Evolutionary conservation across 2,888 invertebrate species (phyloP).

Genomic region (Ophion slaviceki): DNA sequence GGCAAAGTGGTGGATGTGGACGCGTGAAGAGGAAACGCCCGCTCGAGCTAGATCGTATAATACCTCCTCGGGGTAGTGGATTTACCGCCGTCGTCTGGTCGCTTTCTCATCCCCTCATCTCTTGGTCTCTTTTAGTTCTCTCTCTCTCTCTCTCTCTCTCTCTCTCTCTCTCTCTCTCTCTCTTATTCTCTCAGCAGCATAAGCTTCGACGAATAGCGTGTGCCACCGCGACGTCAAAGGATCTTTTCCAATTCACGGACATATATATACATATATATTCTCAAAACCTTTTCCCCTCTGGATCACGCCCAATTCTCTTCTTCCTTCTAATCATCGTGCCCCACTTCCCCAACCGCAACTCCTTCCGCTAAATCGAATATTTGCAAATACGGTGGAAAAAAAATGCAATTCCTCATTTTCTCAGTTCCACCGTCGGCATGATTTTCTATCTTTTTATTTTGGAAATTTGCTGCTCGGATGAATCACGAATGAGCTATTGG

Average conservation of each 20-base stretch:
- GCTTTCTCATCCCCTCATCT: constrained; percentile 46
- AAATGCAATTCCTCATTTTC: constrained; percentile 4
- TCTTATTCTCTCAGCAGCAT: constrained; percentile 20
- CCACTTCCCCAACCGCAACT: neutral
- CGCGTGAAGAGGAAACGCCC: constrained; percentile 47
- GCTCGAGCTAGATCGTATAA: constrained; percentile 44
- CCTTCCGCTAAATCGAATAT: constrained; percentile 13
- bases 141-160: constrained; percentile 5
- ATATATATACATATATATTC: constrained; percentile 22
- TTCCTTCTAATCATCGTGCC: constrained; percentile 35
- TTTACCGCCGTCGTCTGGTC: constrained; percentile 55
- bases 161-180: constrained; percentile 12
- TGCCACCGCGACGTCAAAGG: constrained; percentile 44
- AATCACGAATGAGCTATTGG: too few species aligned
- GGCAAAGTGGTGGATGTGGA: constrained; percentile 67
- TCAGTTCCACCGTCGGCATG: neutral
- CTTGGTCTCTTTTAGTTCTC: constrained; percentile 9
- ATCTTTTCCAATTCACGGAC: constrained; percentile 37
- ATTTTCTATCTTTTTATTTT: neutral
- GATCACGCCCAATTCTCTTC: constrained; percentile 40
- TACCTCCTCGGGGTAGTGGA: constrained; percentile 47
- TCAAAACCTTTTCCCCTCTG: constrained; percentile 2
- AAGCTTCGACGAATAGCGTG: constrained; percentile 24
- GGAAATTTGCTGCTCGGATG: neutral
- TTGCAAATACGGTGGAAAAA: neutral